Base-by-base conservation (phyloP, 2,113 vertebrate genomes). In the Dryoscopus gambensis region DNA sequence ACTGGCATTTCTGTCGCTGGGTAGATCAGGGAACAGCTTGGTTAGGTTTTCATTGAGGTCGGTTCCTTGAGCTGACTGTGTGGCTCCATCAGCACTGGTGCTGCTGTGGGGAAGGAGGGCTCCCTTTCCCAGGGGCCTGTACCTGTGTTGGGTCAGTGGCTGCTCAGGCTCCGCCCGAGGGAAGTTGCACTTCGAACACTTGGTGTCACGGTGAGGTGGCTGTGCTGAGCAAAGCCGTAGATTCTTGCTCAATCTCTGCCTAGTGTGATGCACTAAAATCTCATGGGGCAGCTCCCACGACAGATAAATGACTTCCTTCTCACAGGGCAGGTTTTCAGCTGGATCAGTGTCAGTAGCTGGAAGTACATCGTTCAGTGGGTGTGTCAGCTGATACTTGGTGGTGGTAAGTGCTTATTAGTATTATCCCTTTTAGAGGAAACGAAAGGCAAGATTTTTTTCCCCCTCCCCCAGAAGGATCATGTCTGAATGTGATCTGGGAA, bases 121-220 rank as follows among this genome's bases (percentile, higher is more conserved):
- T 46, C 9, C 35, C 18, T 25, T 69, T 52, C 15, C 31, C 31
- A 3, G 52, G 24, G 35, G 23, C 19, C 35, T 16, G 40, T 5
- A 0, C 23, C 15, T 7, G 10, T 17, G 21, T 27, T 0, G 1
- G 40, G 46, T 52, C 55, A 39, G 69, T 0, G 11, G 27, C 60
- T 44, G 57, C 50, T 69, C 15, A 1, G n/a, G 49, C 0, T 0
- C 17, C 57, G 52, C 63, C 16, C 0, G 5, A 28, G 35, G 28
- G 50, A 31, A 6, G 21, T 0, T 24, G 55, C 14, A 0, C 25
- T 25, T 44, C 0, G 11, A 33, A 3, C 14, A 0, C 27, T 35
- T 6, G 1, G 56, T 20, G 75, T 37, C 5, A 3, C 0, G 0
- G 22, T 15, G 11, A 14, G 7, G 27, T 53, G 70, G 7, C 56